A percentile compares a stretch with the other conserved stretches of the same genome.
Conservation (phyloP, 2,797 vertebrate species). For the Nannoperca obscura region DNA sequence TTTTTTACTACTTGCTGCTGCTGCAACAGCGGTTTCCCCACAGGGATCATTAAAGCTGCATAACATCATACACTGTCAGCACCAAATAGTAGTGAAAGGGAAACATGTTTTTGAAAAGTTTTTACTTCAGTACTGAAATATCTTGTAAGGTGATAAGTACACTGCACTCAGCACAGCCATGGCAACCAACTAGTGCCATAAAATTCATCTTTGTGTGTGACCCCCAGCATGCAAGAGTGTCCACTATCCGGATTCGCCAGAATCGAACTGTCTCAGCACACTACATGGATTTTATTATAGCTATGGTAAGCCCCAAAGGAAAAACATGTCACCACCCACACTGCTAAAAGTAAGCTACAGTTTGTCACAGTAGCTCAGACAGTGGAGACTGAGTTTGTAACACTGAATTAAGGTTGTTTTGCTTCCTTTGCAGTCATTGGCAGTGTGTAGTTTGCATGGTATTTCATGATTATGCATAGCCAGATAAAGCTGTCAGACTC, state of each 20-base stretch:
- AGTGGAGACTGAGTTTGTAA: constrained; percentile 18
- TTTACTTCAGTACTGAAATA: constrained; percentile 31
- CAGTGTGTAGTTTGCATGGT: constrained; percentile 11
- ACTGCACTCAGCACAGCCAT: constrained; percentile 28
- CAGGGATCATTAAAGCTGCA: constrained; percentile 73
- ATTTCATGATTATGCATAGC: constrained; percentile 7
- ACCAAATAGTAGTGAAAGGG: constrained; percentile 50
- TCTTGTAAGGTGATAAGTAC: constrained; percentile 36
- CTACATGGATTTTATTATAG: constrained; percentile 12
- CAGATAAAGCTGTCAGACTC: not conserved
- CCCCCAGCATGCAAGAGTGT: constrained; percentile 17
- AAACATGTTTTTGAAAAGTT: constrained; percentile 61
- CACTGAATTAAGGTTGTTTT: constrained; percentile 31
- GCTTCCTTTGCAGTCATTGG: not conserved
- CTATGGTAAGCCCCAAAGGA: not conserved
- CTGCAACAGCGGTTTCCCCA: constrained; percentile 61
- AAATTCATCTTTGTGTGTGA: constrained; percentile 28
- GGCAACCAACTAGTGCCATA: constrained; percentile 6
- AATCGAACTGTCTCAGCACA: constrained; percentile 6
- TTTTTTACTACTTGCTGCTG: constrained; percentile 49
- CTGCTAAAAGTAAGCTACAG: constrained; percentile 43
- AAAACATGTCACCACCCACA: constrained; percentile 42
- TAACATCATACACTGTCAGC: constrained; percentile 58
- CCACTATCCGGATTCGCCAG: constrained; percentile 9
- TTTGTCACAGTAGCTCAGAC: constrained; percentile 47